phyloP scores from a whole-genome alignment of 2,797 vertebrate genomes.

The Enteromius afrohamiltoni region DNA sequence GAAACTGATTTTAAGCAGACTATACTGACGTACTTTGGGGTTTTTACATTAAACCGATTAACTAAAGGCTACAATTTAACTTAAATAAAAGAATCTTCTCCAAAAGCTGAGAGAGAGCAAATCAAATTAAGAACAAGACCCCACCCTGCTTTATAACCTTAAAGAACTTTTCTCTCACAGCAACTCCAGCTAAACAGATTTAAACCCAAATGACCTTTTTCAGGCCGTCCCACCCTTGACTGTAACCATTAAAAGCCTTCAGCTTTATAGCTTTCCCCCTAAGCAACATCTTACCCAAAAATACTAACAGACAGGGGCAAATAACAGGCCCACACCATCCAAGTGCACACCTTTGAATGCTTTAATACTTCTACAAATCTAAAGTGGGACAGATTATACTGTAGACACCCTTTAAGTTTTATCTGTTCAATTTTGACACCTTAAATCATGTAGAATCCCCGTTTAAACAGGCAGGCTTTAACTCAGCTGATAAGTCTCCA shows the following conservation, averaged over 20 bases:
- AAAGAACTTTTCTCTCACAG: conserved; percentile 43
- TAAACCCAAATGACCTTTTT: conserved; percentile 43
- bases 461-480: background rate
- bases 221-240: conserved; percentile 36
- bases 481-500: background rate
- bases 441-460: background rate
- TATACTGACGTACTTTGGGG: background rate
- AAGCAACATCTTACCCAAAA: conserved; percentile 44
- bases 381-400: background rate
- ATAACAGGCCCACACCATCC: background rate
- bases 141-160: conserved; percentile 46
- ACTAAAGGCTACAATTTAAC: conserved; percentile 27
- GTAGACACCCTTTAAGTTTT: background rate
- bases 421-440: background rate
- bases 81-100: conserved; percentile 27
- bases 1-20: conserved; percentile 29
- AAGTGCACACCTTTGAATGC: background rate
- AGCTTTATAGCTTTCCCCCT: conserved; percentile 35
- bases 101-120: conserved; percentile 35
- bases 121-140: conserved; percentile 36
- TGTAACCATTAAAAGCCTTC: conserved; percentile 48
- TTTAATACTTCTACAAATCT: background rate
- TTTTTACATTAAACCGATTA: conserved; percentile 17
- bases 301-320: conserved; percentile 26
- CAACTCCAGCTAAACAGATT: conserved; percentile 39